Evolutionary conservation across 2,113 vertebrate genomes (phyloP), one percentile per base, ranked within the genome.

Genomic region (Cephalopterus ornatus): DNA sequence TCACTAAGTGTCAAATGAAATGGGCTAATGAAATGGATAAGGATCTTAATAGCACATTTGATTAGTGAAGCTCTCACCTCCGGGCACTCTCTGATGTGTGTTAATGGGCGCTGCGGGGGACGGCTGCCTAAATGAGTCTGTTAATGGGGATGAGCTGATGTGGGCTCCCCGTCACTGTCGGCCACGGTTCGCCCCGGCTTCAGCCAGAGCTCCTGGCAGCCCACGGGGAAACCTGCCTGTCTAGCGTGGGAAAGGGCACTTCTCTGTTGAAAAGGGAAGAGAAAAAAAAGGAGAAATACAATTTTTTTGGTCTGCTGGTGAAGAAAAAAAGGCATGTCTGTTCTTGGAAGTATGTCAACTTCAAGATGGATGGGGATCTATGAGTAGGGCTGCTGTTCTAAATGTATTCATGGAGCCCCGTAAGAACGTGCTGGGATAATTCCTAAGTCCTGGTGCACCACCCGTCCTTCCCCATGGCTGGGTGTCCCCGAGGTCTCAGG

Each of bases 21-120:
- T 0, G 23, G 93, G 50, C 66, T 95, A 85, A 95, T 95, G 94
- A 76, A 95, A 94, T 46, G 89, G 87, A 95, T 96, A 91, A 94
- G 92, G 88, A 88, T 93, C 71, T 93, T 95, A 95, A 91, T 50
- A 82, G 93, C 74, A 85, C 87, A 61, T 95, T 93, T 79, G 94
- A 79, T 96, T 89, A 94, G 92, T 13, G 77, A 41, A 73, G 87
- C 89, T 89, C 84, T 91, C 87, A 82, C 85, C 93, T 91, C 93
- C 23, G 8, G 95, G 85, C 87, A 9, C 77, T 82, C 70, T 59
- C 94, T 92, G 53, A 2, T 53, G 91, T 66, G 95, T 73, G 91
- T 72, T 95, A 91, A 94, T 80, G 75, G 91, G 50, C 37, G 14
- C 88, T 93, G 92, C 30, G 17, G 91, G 92, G 81, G 41, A 58